These are phyloP conservation scores for Neostethus bicornis DNA, from an alignment of 2,797 vertebrate genomes.

Conservation along the genomic window DNA sequence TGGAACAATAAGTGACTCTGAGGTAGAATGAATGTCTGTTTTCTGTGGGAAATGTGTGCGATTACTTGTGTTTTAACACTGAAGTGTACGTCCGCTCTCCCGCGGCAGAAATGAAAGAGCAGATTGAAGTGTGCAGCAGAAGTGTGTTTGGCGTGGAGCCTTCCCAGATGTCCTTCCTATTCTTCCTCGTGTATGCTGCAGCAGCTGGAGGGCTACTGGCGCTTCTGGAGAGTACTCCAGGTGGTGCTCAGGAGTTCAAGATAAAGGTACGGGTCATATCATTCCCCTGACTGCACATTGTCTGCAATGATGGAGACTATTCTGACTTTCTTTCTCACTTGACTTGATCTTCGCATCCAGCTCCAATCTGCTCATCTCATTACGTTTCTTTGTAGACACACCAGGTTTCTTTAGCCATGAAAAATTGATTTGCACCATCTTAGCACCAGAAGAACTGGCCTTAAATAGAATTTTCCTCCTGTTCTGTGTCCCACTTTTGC, in stretches of 20 bases:
- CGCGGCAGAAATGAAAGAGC: constrained; percentile 68
- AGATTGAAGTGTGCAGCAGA: constrained; percentile 64
- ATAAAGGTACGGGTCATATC: constrained; percentile 71
- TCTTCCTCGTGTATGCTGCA: constrained; percentile 76
- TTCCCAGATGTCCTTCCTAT: constrained; percentile 80
- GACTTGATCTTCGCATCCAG: neutral
- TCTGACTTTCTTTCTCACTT: constrained; percentile 1
- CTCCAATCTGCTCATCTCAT: neutral
- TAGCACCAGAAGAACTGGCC: constrained; percentile 1
- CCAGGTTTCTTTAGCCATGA: constrained; percentile 8
- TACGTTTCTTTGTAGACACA: constrained; percentile 7
- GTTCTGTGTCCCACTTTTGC: constrained; percentile 14
- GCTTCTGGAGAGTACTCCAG: constrained; percentile 72
- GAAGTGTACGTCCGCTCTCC: constrained; percentile 9
- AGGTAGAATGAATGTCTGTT: neutral
- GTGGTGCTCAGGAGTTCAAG: constrained; percentile 74
- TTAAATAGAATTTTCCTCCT: constrained; percentile 24
- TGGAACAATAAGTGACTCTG: constrained; percentile 1
- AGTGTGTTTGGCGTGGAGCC: constrained; percentile 76
- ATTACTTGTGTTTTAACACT: constrained; percentile 13
- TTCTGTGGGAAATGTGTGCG: constrained; percentile 6
- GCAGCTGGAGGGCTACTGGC: constrained; percentile 73
- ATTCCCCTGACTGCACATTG: constrained; percentile 1
- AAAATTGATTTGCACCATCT: constrained; percentile 15
- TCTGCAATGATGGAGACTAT: constrained; percentile 1